These are phyloP conservation scores for Malthinus flaveolus DNA, from an alignment of 2,888 invertebrate species.

Conservation along the genomic window DNA sequence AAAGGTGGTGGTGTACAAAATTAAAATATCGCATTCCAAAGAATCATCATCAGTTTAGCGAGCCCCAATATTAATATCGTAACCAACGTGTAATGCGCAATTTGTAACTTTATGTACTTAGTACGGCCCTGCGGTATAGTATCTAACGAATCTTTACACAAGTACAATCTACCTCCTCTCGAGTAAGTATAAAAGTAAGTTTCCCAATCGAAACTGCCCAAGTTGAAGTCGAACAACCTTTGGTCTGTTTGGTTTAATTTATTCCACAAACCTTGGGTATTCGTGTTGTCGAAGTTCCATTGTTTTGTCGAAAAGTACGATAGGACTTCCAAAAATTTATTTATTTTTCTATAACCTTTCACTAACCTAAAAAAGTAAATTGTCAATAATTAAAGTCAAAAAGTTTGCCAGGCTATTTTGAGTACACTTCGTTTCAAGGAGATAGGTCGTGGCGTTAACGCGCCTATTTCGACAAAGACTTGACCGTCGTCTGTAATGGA, in stretches of 20 bases:
- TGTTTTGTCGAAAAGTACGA: constrained; percentile 75
- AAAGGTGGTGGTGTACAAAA: neutral
- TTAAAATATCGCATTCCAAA: neutral
- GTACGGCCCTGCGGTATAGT: constrained; percentile 66
- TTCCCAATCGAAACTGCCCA: constrained; percentile 70
- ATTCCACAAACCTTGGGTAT: constrained; percentile 62
- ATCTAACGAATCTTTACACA: constrained; percentile 76
- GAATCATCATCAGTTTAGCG: neutral
- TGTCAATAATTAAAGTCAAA: neutral
- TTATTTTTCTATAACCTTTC: constrained; percentile 76
- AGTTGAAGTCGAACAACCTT: constrained; percentile 71
- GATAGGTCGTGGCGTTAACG: too few relatives aligned
- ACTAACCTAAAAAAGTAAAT: constrained; percentile 64
- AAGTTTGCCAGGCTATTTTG: too few relatives aligned
- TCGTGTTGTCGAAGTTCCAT: constrained; percentile 59
- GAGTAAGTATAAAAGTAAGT: constrained; percentile 69
- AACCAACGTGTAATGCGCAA: constrained; percentile 39
- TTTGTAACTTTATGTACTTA: constrained; percentile 49
- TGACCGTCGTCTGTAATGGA: too few relatives aligned
- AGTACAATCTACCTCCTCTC: constrained; percentile 70
- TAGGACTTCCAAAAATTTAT: constrained; percentile 73
- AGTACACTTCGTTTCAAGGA: too few relatives aligned
- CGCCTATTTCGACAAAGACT: too few relatives aligned
- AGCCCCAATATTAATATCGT: neutral
- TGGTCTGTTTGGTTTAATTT: constrained; percentile 54